Conservation (phyloP, 1,140 invertebrate genomes). For the Orchestia grillus region DNA sequence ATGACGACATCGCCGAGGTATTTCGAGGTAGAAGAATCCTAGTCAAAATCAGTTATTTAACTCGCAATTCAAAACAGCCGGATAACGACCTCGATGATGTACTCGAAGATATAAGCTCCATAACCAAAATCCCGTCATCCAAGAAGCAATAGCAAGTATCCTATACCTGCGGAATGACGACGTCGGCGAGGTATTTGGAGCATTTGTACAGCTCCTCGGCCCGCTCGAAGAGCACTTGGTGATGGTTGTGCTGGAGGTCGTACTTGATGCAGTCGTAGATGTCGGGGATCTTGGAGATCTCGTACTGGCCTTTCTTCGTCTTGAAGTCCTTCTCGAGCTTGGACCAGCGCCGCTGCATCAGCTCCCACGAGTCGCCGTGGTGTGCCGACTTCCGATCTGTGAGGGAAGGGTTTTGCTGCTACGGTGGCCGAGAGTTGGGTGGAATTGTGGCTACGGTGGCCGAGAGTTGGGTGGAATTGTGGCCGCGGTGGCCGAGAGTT, state of each 20-base stretch:
- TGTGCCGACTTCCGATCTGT: constrained; percentile 77
- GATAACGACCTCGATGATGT: too few relatives aligned
- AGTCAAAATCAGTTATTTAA: too few relatives aligned
- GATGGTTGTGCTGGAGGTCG: constrained; percentile 94
- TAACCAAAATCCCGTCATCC: too few relatives aligned
- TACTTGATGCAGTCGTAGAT: constrained; percentile 99
- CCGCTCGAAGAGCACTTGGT: constrained; percentile 80
- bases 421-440: too few relatives aligned
- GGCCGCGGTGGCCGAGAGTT: too few relatives aligned
- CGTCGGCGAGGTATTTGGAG: constrained; percentile 95
- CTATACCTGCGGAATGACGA: constrained; percentile 98
- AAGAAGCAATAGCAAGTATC: too few relatives aligned
- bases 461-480: too few relatives aligned
- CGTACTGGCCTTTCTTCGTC: constrained; percentile 89
- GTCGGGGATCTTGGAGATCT: constrained; percentile 99
- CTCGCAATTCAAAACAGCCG: too few relatives aligned
- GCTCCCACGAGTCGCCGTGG: constrained; percentile 98
- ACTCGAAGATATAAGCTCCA: too few relatives aligned
- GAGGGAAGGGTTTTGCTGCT: too few relatives aligned
- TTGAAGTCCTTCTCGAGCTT: constrained; percentile 99
- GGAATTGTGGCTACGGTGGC: too few relatives aligned
- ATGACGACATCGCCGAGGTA: constrained; percentile 98
- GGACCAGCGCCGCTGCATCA: constrained; percentile 97
- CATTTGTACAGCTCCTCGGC: constrained; percentile 95
- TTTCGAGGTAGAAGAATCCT: too few relatives aligned